Percentiles rank a stretch among this genome's conserved stretches.
Conservation (phyloP, 2,888 invertebrate species). For the Ophion ventricosus region DNA sequence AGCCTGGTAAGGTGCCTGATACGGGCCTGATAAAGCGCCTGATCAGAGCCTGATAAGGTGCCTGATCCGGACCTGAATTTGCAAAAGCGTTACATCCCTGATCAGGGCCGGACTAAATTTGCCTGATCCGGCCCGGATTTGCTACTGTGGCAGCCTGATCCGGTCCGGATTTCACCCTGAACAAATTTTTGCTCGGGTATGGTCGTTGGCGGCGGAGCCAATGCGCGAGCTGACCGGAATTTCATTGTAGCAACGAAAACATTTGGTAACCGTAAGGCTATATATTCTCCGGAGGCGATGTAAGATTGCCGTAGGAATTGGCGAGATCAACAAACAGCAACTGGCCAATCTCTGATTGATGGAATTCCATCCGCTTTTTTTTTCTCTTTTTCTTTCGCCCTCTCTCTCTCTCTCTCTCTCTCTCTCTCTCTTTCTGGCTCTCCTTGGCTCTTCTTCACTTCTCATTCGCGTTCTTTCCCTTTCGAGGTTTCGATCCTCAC, state of each 20-base stretch:
- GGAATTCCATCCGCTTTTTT: constrained; percentile 44
- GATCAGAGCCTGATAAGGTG: too few relatives aligned
- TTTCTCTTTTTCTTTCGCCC: constrained; percentile 37
- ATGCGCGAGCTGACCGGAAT: constrained; percentile 4
- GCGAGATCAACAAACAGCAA: constrained; percentile 52
- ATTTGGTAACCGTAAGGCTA: constrained; percentile 30
- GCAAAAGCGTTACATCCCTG: too few relatives aligned
- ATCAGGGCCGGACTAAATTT: too few relatives aligned
- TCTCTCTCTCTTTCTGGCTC: too few relatives aligned
- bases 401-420: constrained; percentile 40
- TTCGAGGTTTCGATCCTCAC: constrained; percentile 14
- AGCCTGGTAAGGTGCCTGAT: too few relatives aligned
- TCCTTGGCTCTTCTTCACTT: background rate
- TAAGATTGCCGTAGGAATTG: constrained; percentile 52
- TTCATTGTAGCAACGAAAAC: constrained; percentile 19
- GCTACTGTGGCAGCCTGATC: too few relatives aligned
- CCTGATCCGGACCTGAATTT: too few relatives aligned
- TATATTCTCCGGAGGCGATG: constrained; percentile 13
- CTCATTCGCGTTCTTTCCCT: constrained; percentile 39
- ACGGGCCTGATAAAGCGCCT: too few relatives aligned
- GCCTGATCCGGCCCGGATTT: too few relatives aligned
- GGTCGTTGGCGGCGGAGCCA: background rate
- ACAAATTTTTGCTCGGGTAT: too few relatives aligned
- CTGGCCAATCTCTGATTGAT: constrained; percentile 42
- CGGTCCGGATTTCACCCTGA: too few relatives aligned